These are phyloP conservation scores for Acleris sparsana DNA, from an alignment of 2,888 invertebrate genomes.

Conservation along the genomic window DNA sequence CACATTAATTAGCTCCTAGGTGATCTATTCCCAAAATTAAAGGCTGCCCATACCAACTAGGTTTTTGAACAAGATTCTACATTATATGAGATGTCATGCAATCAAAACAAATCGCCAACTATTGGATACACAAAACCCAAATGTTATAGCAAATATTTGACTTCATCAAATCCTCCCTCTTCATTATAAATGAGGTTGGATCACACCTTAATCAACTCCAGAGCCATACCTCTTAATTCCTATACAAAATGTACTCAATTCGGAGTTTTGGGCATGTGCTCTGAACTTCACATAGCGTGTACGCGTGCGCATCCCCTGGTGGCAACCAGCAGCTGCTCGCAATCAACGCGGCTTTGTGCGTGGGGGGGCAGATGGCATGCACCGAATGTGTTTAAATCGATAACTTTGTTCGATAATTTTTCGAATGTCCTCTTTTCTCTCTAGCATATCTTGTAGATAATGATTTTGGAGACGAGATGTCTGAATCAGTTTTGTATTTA, in stretches of 20 bases:
- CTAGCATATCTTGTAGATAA: background rate
- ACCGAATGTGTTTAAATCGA: constrained; percentile 62
- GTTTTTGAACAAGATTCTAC: background rate
- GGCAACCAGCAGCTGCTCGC: constrained; percentile 66
- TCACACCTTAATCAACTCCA: constrained; percentile 20
- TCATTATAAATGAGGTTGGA: background rate
- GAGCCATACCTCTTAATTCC: no score
- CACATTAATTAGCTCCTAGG: no score
- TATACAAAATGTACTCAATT: no score
- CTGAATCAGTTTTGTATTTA: no score
- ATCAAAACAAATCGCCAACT: no score
- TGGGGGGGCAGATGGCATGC: constrained; percentile 79
- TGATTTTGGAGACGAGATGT: background rate
- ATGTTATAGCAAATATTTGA: background rate
- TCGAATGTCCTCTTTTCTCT: background rate
- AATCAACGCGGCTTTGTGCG: constrained; percentile 72
- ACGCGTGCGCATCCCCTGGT: constrained; percentile 53
- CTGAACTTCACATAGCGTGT: background rate
- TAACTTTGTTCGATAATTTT: constrained; percentile 44
- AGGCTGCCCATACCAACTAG: no score
- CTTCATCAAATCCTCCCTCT: background rate
- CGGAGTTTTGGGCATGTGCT: background rate
- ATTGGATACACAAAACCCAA: background rate
- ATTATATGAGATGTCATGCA: background rate
- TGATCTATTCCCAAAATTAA: no score